Base-by-base conservation (phyloP, 2,888 invertebrate genomes). In the Zaprionus bogoriensis region DNA sequence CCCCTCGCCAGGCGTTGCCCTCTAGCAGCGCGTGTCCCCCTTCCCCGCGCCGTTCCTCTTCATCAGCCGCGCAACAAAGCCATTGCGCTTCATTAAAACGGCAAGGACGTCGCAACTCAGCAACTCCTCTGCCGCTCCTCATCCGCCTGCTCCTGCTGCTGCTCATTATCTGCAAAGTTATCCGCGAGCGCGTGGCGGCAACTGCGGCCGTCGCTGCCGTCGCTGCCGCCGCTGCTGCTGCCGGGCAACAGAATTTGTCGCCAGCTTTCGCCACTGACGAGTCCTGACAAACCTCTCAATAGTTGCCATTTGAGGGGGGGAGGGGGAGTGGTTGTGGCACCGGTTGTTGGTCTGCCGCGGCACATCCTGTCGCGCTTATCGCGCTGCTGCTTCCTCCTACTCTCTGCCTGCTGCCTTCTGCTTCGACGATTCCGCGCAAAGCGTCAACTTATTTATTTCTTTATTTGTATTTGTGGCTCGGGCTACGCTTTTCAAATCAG, bases 11-110 rank as follows among this genome's bases (percentile, higher is more conserved):
- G 45, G 28, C 54, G 45, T 20, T 12, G 19, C 30, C n/a, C 14
- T 19, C 30, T 7, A 4, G 5, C 4, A 14, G 23, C 36, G 25
- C 38, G 20, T 7, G 25, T n/a, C 30, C 36, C n/a, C 22, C 6
- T 14, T 19, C 2, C 27, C 19, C n/a, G 38, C 27, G 19, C 42
- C 14, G 28, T 22, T 12, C 10, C n/a, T n/a, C 10, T 10, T 9
- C 27, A 12, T n/a, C n/a, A n/a, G n/a, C 44, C 27, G 46, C 59
- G 50, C 62, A 74, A 67, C 77, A 73, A 72, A 74, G 75, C 71
- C 75, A 68, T 54, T 68, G 73, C 73, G 82, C 88, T 88, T 88
- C 87, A 88, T 88, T 88, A 88, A 82, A 88, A 79, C 74, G 87
- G 69, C 82, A 88, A 82, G 67, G 76, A 76, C 73, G 48, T 59